These are phyloP conservation scores for Eueides isabella DNA, from an alignment of 1,140 invertebrate species.

Conservation along the genomic window DNA sequence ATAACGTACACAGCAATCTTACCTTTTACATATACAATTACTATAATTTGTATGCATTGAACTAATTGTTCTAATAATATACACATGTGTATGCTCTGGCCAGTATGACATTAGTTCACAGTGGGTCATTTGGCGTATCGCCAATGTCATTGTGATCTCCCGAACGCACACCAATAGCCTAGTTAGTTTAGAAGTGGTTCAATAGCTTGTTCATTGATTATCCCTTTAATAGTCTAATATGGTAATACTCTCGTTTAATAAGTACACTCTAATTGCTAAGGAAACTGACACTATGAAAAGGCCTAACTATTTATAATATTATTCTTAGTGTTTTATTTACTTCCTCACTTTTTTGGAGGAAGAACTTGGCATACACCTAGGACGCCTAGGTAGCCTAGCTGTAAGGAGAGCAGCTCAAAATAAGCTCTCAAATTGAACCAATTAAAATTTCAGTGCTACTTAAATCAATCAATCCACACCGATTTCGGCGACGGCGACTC, in stretches of 20 bases:
- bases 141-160: constrained; percentile 33
- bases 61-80: constrained; percentile 1
- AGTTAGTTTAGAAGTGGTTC: constrained; percentile 24
- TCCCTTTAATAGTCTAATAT: constrained; percentile 20
- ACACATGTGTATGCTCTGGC: constrained; percentile 22
- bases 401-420: too few species aligned
- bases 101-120: constrained; percentile 27
- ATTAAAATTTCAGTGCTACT: too few species aligned
- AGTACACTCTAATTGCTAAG: neutral
- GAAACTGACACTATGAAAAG: neutral
- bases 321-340: too few species aligned
- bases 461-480: too few species aligned
- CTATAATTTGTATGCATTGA: neutral
- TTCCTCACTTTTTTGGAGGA: too few species aligned
- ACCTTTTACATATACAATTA: neutral
- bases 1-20: neutral
- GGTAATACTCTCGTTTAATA: neutral
- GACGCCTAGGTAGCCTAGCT: too few species aligned
- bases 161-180: constrained; percentile 25
- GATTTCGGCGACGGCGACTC: too few species aligned
- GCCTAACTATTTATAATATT: neutral
- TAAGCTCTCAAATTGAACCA: too few species aligned
- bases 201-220: constrained; percentile 25
- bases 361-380: too few species aligned
- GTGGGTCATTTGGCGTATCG: constrained; percentile 36